Base-by-base conservation (phyloP, 2,797 vertebrate species). In the Scolopax rusticola region DNA sequence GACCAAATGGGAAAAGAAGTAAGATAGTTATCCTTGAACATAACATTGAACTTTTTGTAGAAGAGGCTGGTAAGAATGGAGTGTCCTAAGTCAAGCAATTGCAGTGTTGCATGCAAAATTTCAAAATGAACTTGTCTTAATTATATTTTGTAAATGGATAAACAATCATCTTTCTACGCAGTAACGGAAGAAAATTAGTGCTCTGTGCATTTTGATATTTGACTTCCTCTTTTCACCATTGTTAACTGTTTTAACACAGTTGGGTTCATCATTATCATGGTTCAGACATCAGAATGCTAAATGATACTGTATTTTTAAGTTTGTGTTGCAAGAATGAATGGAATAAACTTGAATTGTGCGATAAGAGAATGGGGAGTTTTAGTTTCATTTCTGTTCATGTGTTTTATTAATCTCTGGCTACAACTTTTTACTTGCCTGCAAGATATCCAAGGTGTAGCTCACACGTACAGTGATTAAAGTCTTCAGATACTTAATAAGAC, bases 301-400 rank as follows among this genome's bases (percentile, higher is more conserved):
- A 95, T 95, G 96, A 98, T 98, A 97, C 96, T 94, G 97, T 98
- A 97, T 98, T 98, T 96, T 97, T 95, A 96, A 97, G 98, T 98
- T 98, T 97, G 97, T 98, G 98, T 98, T 98, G 98, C 98, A 98
- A 97, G 98, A 98, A 98, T 97, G 98, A 98, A 98, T 98, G 98
- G 98, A 98, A 98, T 98, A 98, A 98, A 98, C 97, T 98, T 98
- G 98, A 98, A 98, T 98, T 98, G 98, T 98, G 98, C 88, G 97
- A 97, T 83, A 97, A 61, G 15, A 93, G 63, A 87, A 91, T 94
- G 41, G 12, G 48, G 74, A 61, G 60, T 65, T 69, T 97, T 75
- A 82, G 94, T 97, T 94, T 63, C 13, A 17, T 61, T 40, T 79
- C 28, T 91, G 2, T 65, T 56, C 30, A 18, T 14, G 5, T 90